These are phyloP conservation scores for Lamellibrachia satsuma DNA, from an alignment of 2,888 invertebrate genomes.

Conservation along the genomic window DNA sequence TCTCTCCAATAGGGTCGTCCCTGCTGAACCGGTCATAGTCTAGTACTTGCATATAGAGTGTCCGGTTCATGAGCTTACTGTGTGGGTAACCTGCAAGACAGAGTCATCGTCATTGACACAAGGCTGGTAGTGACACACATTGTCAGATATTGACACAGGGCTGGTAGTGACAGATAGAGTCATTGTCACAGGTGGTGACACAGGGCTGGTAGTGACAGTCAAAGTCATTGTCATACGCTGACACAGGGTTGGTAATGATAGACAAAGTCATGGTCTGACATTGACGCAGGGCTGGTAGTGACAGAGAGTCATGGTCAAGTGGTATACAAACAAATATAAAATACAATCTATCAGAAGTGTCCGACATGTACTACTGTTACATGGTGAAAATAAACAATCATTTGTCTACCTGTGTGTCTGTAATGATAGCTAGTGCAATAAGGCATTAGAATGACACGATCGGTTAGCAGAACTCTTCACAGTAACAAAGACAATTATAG, in stretches of 20 bases:
- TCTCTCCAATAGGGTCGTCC: constrained; percentile 47
- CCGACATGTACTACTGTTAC: too few relatives aligned
- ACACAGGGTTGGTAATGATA: too few relatives aligned
- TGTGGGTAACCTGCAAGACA: constrained; percentile 62
- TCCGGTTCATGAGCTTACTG: constrained; percentile 61
- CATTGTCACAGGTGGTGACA: too few relatives aligned
- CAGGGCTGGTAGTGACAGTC: too few relatives aligned
- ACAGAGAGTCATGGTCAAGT: too few relatives aligned
- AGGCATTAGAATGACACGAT: neutral
- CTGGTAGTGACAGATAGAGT: neutral
- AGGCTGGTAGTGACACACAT: neutral
- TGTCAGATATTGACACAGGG: neutral
- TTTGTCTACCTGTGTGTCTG: neutral
- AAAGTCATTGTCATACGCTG: too few relatives aligned
- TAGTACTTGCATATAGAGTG: constrained; percentile 62
- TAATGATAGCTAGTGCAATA: neutral
- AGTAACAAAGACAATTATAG: neutral
- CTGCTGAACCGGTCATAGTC: constrained; percentile 57
- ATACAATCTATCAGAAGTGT: too few relatives aligned
- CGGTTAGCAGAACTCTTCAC: neutral
- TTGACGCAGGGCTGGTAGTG: too few relatives aligned
- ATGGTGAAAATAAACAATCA: too few relatives aligned
- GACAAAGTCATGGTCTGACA: too few relatives aligned
- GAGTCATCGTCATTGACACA: constrained; percentile 33
- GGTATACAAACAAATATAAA: too few relatives aligned